Evolutionary conservation across 2,888 invertebrate genomes (phyloP).

Genomic region (Drosophila melanosoma): DNA sequence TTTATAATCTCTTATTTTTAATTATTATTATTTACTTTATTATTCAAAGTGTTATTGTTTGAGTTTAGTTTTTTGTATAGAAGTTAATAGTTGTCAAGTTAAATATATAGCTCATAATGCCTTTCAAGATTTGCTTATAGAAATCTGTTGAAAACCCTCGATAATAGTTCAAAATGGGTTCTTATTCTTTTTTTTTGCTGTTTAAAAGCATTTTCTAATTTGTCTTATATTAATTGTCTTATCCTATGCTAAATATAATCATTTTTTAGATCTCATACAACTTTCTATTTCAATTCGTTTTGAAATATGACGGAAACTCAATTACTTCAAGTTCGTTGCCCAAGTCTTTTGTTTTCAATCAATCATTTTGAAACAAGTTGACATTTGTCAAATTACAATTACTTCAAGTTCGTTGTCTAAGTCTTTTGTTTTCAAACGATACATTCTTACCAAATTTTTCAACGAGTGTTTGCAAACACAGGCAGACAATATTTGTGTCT

Average conservation of each 20-base stretch:
- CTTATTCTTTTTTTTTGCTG: background rate
- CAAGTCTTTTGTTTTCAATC: constrained; percentile 68
- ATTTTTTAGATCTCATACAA: background rate
- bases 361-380: background rate
- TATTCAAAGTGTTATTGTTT: too few species aligned
- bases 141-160: background rate
- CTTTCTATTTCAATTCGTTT: background rate
- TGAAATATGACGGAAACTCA: background rate
- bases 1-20: background rate
- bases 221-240: background rate
- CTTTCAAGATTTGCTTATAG: background rate
- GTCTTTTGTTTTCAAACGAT: constrained; percentile 62
- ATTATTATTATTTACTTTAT: background rate
- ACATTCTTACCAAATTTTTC: constrained; percentile 11
- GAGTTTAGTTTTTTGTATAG: background rate
- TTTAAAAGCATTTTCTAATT: background rate
- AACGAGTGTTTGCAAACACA: constrained; percentile 5
- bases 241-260: background rate
- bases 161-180: background rate
- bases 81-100: background rate
- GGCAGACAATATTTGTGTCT: constrained; percentile 10
- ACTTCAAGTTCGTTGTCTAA: constrained; percentile 61
- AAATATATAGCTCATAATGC: background rate
- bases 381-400: constrained; percentile 25
- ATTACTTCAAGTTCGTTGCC: constrained; percentile 56